Evolutionary conservation across 2,888 invertebrate species (phyloP).

Genomic region (Atherix ibis): DNA sequence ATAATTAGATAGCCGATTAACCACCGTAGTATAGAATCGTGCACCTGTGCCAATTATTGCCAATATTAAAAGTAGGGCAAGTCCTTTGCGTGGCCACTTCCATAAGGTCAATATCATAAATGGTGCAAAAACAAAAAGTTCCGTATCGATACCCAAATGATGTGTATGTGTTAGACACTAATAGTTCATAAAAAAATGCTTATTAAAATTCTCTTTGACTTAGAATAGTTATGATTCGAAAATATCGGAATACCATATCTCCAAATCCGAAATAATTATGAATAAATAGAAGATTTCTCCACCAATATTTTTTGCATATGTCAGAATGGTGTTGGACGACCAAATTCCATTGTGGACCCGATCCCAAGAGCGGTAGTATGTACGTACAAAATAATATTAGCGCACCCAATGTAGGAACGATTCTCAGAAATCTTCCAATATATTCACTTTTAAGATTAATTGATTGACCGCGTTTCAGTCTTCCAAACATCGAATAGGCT

Average conservation of each 20-base stretch:
- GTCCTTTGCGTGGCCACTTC: slow-evolving; percentile 43
- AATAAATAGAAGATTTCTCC: slow-evolving; percentile 53
- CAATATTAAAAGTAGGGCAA: slow-evolving; percentile 30
- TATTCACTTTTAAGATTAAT: slow-evolving; percentile 45
- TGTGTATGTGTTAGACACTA: slow-evolving; percentile 56
- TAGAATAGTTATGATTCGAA: no score
- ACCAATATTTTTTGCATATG: slow-evolving; percentile 52
- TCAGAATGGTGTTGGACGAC: slow-evolving; percentile 50
- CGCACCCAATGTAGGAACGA: slow-evolving; percentile 47
- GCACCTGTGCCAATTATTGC: slow-evolving; percentile 42
- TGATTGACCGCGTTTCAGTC: slow-evolving; percentile 37
- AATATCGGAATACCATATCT: slow-evolving; percentile 56
- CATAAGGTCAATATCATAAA: slow-evolving; percentile 40
- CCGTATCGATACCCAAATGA: slow-evolving; percentile 54
- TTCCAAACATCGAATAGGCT: slow-evolving; percentile 43
- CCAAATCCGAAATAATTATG: slow-evolving; percentile 59
- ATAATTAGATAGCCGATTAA: slow-evolving; percentile 44
- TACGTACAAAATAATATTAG: slow-evolving; percentile 51
- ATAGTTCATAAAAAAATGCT: no score
- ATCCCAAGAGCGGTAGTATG: slow-evolving; percentile 42
- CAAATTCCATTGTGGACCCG: slow-evolving; percentile 53
- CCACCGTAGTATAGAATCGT: slow-evolving; percentile 44
- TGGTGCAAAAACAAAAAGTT: slow-evolving; percentile 47
- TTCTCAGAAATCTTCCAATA: slow-evolving; percentile 42
- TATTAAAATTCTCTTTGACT: no score